Evolutionary conservation across 2,888 invertebrate genomes (phyloP), one percentile per base, ranked within the genome.

Genomic region (Siphlonurus alternatus): DNA sequence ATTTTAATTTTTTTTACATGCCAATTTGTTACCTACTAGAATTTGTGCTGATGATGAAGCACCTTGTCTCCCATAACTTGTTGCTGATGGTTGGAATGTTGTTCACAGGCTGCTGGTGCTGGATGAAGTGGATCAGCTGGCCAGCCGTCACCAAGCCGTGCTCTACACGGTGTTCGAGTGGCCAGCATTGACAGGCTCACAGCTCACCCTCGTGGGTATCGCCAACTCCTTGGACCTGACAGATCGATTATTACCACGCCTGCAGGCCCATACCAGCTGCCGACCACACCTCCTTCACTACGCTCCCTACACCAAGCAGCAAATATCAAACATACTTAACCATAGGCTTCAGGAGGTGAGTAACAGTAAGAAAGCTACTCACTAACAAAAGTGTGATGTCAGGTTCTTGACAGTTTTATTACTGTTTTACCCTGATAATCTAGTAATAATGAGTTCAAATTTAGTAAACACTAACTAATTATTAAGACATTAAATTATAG

Each of bases 211-310:
- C 7, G 81, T 97, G 25, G 97, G 96, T 56, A 89, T 98, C 68
- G 95, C 98, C 18, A 99, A 99, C 76, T 90, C 97, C 2, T 79
- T 99, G 64, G 97, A 98, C 78, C 79, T 99, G 66, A 97, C 96
- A 0, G 93, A 96, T 74, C 81, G 97, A 15, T 81, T 89, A 59
- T 77, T 99, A 66, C 93, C 95, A 24, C 81, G 95, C 66, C 80
- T 98, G 7, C 91, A 93, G 73, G 84, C 89, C 1, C 81, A 85
- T 19, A 83, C 86, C 68, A 83, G 86, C 59, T 76, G 89, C 0
- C 81, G 87, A 71, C 91, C 91, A 1, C 76, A 76, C 68, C 80
- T 93, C 2, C 81, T 98, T 74, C 91, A 95, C 74, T 99, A 98
- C 75, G 80, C 89, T 2, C 93, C 98, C 0, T 99, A 99, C 74